Base-by-base conservation (phyloP, 2,888 invertebrate genomes). In the Trachelus troglodyta region DNA sequence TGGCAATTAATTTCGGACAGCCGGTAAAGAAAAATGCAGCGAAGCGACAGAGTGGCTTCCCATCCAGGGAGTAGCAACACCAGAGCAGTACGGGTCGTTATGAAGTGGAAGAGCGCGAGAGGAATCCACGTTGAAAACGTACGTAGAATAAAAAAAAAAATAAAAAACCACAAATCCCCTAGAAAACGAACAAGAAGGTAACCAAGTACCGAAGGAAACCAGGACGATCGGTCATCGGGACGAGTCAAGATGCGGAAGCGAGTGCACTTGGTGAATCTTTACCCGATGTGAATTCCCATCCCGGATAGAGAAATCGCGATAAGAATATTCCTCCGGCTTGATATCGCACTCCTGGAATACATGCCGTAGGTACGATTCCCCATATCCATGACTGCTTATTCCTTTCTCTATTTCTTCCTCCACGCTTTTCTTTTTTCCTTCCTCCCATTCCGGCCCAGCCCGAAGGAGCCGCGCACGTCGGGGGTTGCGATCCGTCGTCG, bases 1-100 rank as follows among this genome's bases (percentile, higher is more conserved):
- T 87, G 87, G 87, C 86, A 88, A 88, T 88, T 88, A 88, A 88
- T 88, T 88, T 87, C 81, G 87, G 87, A 86, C 85, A 85, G 83
- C 82, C 35, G 37, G 76, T 69, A 74, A 76, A 79, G 76, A 79
- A 79, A 79, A 79, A 79, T 76, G 73, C 73, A 56, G 11, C 68
- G 31, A 30, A n/a, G 75, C 56, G 33, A 31, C 56, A 69, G 34
- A 56, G 68, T 69, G 35, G 80, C 81, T 81, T 79, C 40, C 79
- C 80, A 80, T 81, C 81, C 81, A 82, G 85, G 83, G 75, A 87
- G 56, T 56, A 56, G 2, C 56, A 23, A 56, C 56, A 56, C 56
- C 56, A 23, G 23, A 23, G 56, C 56, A 56, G 9, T 56, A 2
- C 56, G 23, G 23, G 15, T 56, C 56, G 56, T 87, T 86, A 87